These are phyloP conservation scores for Tetragonula clypearis DNA, from an alignment of 1,140 invertebrate genomes.

Conservation along the genomic window DNA sequence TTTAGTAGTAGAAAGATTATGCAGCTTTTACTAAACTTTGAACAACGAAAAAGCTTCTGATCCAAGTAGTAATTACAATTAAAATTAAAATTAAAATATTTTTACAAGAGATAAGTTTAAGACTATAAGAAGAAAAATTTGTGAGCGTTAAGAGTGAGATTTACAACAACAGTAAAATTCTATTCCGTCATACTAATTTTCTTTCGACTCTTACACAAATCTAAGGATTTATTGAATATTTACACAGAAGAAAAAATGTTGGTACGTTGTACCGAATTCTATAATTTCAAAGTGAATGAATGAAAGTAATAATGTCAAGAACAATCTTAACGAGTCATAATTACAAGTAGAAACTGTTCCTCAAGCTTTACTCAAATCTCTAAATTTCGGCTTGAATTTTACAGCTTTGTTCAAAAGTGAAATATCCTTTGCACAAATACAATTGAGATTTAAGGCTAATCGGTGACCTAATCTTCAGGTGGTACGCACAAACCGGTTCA, in stretches of 20 bases:
- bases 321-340: neutral
- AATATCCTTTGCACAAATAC: neutral
- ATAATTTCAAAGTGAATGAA: neutral
- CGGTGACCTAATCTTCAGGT: constrained; percentile 80
- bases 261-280: neutral
- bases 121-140: neutral
- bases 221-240: neutral
- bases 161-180: no score
- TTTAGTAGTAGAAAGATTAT: neutral
- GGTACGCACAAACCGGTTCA: constrained; percentile 86
- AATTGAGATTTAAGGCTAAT: neutral
- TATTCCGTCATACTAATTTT: neutral
- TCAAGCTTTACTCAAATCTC: neutral
- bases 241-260: neutral
- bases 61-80: neutral
- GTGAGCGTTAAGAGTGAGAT: no score
- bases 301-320: neutral
- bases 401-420: neutral
- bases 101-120: neutral
- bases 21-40: neutral
- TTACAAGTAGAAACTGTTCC: neutral
- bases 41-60: neutral
- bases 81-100: neutral
- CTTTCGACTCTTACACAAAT: neutral
- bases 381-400: neutral